Percentiles rank a stretch among this genome's conserved stretches.
Evolutionary conservation across 2,888 invertebrate genomes (phyloP).

Genomic region (Lithophane semibrunnea): DNA sequence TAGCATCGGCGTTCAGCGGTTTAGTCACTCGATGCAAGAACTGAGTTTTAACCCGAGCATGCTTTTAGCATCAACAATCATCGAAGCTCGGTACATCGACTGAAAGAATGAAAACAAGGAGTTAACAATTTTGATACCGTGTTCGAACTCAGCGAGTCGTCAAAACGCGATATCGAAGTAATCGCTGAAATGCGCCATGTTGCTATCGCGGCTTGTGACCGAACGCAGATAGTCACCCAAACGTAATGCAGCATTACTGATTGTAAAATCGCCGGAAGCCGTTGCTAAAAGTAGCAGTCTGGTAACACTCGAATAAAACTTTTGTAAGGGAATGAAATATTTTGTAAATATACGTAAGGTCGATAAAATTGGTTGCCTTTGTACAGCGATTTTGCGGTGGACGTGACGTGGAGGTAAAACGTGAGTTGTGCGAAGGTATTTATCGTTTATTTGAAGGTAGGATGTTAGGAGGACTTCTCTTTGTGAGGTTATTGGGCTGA

Average conservation of each 20-base stretch:
- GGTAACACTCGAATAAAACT: slow-evolving; percentile 70
- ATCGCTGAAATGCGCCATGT: neutral
- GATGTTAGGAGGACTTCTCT: slow-evolving; percentile 46
- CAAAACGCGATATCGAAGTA: neutral
- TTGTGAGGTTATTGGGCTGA: slow-evolving; percentile 40
- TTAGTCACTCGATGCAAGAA: neutral
- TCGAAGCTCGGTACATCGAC: neutral
- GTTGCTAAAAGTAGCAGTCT: slow-evolving; percentile 18
- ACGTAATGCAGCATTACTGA: neutral
- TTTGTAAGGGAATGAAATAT: slow-evolving; percentile 70
- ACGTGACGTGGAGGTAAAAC: slow-evolving; percentile 63
- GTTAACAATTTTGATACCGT: neutral
- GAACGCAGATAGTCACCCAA: neutral
- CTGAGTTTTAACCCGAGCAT: neutral
- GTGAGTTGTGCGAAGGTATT: slow-evolving; percentile 46
- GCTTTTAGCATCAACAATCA: neutral
- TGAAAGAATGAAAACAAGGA: neutral
- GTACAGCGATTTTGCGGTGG: slow-evolving; percentile 58
- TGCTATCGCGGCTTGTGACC: neutral
- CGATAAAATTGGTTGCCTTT: slow-evolving; percentile 60
- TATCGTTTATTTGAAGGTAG: slow-evolving; percentile 55
- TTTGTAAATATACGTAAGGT: slow-evolving; percentile 69
- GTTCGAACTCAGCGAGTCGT: neutral
- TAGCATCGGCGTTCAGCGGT: too few relatives aligned
- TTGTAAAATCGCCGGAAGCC: neutral